Base-by-base conservation (phyloP, 2,888 invertebrate genomes). In the Boloria selene region DNA sequence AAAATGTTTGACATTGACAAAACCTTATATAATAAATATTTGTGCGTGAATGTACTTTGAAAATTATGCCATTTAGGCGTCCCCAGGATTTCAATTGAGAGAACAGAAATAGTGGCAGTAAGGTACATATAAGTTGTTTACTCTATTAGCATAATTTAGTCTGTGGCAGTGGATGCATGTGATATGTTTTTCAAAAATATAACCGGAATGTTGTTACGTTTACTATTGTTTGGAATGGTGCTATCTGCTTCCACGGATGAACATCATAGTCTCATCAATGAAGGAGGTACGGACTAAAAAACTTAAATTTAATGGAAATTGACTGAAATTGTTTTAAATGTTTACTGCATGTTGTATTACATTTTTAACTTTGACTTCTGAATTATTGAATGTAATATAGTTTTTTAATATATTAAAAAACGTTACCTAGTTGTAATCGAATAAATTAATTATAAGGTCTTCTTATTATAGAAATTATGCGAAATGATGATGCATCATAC, bases 81-180 rank as follows among this genome's bases (percentile, higher is more conserved):
- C 81, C 83, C 79, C 80, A 83, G 81, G 80, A 82, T 79, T 83
- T 84, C 88, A 89, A 90, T 88, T 89, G 90, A 81, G 74, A 76
- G 78, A 79, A 78, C 80, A 85, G 86, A 84, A 87, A 84, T 82
- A 83, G 78, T 75, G 79, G 80, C 79, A 80, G 80, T 74, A 78
- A 77, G 78, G 76, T 77, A 79, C 85, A 86, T 88, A 86, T 82
- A 88, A 84, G 76, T 76, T 80, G 79, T 79, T 75, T 79, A 77
- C 76, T 77, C 77, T 77, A 77, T 80, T 79, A 69, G 74, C 72
- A 73, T 72, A 72, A 72, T 74, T 82, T 80, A 84, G 78, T 79
- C 67, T 73, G 75, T 73, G 74, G 73, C 70, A 75, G 75, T 59
- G 47, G 62, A 26, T 58, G 60, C 58, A 60, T 17, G 22, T 52